Percentiles rank a stretch among this genome's conserved stretches.
phyloP scores from a whole-genome alignment of 2,113 vertebrate genomes.

The Phainopepla nitens region DNA sequence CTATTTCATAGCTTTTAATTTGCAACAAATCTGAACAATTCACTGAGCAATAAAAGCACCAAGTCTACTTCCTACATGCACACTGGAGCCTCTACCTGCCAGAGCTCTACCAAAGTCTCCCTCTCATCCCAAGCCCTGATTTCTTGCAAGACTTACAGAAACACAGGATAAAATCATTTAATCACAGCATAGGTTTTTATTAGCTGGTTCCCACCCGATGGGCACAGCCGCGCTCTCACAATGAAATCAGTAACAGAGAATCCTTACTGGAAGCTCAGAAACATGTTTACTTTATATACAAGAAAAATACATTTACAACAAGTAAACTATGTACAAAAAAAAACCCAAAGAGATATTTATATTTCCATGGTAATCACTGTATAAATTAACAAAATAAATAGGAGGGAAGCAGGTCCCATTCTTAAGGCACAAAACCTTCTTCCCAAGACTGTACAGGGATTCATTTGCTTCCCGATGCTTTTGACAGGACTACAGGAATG shows the following conservation, averaged over 20 bases:
- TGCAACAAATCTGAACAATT: background rate
- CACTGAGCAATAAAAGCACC: background rate
- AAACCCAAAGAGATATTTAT: constrained; percentile 49
- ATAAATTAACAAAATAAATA: constrained; percentile 85
- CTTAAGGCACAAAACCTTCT: constrained; percentile 70
- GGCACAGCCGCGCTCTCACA: background rate
- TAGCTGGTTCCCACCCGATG: background rate
- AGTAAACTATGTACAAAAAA: constrained; percentile 69
- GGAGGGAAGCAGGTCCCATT: constrained; percentile 61
- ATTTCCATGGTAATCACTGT: constrained; percentile 53
- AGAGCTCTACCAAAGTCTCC: background rate
- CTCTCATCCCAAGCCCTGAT: background rate
- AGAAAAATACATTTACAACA: constrained; percentile 70
- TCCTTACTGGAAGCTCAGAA: constrained; percentile 56
- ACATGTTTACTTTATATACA: constrained; percentile 72
- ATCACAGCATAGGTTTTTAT: constrained; percentile 21
- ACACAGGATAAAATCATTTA: background rate
- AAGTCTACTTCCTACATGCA: background rate
- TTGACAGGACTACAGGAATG: constrained; percentile 13
- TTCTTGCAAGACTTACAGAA: background rate
- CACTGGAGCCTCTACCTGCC: background rate
- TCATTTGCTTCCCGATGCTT: constrained; percentile 10
- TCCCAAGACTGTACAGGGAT: constrained; percentile 46
- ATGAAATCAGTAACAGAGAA: background rate
- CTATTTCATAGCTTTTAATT: background rate